A percentile compares a stretch with the other conserved stretches of the same genome.
phyloP scores from a whole-genome alignment of 2,113 vertebrate species.

The Zosterops japonicus region DNA sequence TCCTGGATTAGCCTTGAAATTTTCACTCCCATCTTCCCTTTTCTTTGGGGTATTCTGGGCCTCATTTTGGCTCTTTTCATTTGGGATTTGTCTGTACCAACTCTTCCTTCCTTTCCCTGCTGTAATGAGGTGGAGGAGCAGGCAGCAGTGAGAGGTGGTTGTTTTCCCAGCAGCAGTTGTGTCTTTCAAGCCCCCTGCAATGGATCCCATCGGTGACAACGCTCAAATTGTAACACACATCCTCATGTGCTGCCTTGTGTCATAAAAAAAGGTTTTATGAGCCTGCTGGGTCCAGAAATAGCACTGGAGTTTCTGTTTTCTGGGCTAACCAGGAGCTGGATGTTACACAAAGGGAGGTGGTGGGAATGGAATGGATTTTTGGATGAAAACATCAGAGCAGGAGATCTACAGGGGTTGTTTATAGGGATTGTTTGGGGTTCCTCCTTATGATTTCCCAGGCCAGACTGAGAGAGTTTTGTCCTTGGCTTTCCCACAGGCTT shows the following conservation, averaged over 20 bases:
- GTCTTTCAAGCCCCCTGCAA: neutral
- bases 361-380: neutral
- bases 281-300: neutral
- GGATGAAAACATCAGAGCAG: neutral
- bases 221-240: neutral
- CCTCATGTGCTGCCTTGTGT: neutral
- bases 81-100: neutral
- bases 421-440: too few relatives aligned
- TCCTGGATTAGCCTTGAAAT: neutral
- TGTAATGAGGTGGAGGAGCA: neutral
- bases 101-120: neutral
- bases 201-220: neutral
- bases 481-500: too few relatives aligned
- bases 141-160: neutral
- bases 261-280: neutral
- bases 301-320: neutral
- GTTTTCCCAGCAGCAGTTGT: neutral
- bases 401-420: too few relatives aligned
- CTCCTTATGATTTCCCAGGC: too few relatives aligned
- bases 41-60: neutral
- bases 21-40: neutral
- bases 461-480: too few relatives aligned
- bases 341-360: neutral
- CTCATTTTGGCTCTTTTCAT: neutral
- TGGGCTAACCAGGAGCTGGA: neutral